A percentile compares a stretch with the other conserved stretches of the same genome.
Conservation (phyloP, 1,140 invertebrate genomes). For the Zophobas morio region DNA sequence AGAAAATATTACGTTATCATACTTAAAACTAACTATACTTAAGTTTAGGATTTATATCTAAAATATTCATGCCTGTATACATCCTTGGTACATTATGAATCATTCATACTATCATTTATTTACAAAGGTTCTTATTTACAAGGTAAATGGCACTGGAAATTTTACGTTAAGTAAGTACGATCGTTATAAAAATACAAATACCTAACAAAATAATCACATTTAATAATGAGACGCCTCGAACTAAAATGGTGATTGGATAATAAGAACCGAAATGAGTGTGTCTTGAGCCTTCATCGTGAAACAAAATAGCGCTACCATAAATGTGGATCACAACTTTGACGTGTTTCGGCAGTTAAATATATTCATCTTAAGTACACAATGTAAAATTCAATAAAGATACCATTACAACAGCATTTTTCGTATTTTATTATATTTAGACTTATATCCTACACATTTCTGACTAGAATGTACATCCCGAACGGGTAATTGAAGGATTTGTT, state of each 20-base stretch:
- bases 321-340: constrained; percentile 60
- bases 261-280: constrained; percentile 13
- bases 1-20: constrained; percentile 54
- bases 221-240: constrained; percentile 14
- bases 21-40: constrained; percentile 42
- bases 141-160: constrained; percentile 54
- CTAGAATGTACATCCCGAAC: constrained; percentile 57
- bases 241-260: constrained; percentile 14
- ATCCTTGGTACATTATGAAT: constrained; percentile 57
- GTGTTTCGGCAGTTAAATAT: constrained; percentile 52
- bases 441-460: constrained; percentile 50
- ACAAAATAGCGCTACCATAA: constrained; percentile 39
- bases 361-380: constrained; percentile 36
- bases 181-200: constrained; percentile 49
- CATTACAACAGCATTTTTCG: constrained; percentile 47
- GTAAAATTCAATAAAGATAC: constrained; percentile 50
- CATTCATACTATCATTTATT: constrained; percentile 49
- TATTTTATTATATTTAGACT: constrained; percentile 48
- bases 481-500: constrained; percentile 53
- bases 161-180: constrained; percentile 46
- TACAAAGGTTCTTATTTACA: constrained; percentile 56
- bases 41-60: constrained; percentile 54
- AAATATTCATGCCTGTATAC: constrained; percentile 59
- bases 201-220: constrained; percentile 42
- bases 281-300: constrained; percentile 31